A percentile compares a stretch with the other conserved stretches of the same genome.
Conservation (phyloP, 2,797 vertebrate genomes). For the Xiphorhynchus erythropygius region DNA sequence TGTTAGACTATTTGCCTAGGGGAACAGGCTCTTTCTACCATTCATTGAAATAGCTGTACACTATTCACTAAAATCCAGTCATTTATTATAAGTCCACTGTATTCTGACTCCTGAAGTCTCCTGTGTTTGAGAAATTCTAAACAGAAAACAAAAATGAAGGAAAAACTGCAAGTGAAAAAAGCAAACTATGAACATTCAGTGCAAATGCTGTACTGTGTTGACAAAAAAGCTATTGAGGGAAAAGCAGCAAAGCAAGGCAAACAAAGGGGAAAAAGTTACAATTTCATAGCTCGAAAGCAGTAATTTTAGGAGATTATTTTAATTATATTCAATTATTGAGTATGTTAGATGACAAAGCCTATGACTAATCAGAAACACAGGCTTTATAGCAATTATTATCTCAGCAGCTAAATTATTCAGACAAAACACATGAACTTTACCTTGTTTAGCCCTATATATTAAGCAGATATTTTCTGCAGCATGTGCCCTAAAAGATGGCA, state of each 20-base stretch:
- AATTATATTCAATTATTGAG: slow-evolving; percentile 31
- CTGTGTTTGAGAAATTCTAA: slow-evolving; percentile 1
- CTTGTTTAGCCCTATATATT: slow-evolving; percentile 13
- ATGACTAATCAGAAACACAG: slow-evolving; percentile 6
- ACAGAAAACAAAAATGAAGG: not conserved
- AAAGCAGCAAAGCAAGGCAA: not conserved
- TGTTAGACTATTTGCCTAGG: not conserved
- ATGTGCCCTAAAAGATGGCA: not conserved
- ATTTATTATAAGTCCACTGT: not conserved
- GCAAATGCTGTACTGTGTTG: not conserved
- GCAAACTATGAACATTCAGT: not conserved
- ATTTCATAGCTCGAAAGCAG: slow-evolving; percentile 25
- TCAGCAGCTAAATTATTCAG: slow-evolving; percentile 18
- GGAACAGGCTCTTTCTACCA: not conserved
- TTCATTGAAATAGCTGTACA: not conserved
- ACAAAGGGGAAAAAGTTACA: not conserved
- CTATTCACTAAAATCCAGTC: not conserved
- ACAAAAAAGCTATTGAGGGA: not conserved
- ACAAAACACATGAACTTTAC: not conserved
- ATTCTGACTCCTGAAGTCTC: not conserved
- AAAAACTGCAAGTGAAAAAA: not conserved
- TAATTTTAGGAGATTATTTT: slow-evolving; percentile 22
- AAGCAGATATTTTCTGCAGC: not conserved
- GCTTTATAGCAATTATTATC: slow-evolving; percentile 16
- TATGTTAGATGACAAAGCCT: slow-evolving; percentile 19